A percentile compares a stretch with the other conserved stretches of the same genome.
phyloP scores from a whole-genome alignment of 2,888 invertebrate species.

The Steinernema hermaphroditum region DNA sequence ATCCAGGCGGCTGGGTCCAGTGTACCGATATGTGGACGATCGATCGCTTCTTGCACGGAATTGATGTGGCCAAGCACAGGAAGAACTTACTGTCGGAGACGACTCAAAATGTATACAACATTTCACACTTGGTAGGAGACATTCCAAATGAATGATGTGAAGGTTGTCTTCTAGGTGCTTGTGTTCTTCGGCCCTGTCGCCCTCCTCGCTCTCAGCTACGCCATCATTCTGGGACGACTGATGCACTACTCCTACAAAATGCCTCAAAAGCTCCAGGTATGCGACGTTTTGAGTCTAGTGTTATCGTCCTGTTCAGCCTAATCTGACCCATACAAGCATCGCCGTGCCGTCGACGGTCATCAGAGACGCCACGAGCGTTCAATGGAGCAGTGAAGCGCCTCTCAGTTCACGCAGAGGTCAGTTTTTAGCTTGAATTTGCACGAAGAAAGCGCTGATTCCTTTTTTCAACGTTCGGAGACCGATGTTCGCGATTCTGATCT shows the following conservation, averaged over 20 bases:
- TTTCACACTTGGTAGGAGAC: constrained; percentile 53
- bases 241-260: constrained; percentile 50
- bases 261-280: constrained; percentile 15
- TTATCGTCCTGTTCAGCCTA: neutral
- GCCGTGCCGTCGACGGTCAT: neutral
- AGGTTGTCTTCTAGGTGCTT: constrained; percentile 47
- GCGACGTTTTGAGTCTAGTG: neutral
- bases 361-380: neutral
- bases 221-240: constrained; percentile 57
- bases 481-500: no score
- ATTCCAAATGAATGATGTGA: no score
- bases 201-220: constrained; percentile 54
- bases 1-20: constrained; percentile 50
- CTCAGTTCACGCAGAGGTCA: neutral
- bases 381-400: neutral
- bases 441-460: neutral
- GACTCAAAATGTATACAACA: constrained; percentile 53
- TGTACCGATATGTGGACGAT: constrained; percentile 62
- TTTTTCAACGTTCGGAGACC: neutral
- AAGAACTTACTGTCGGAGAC: constrained; percentile 12
- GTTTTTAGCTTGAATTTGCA: neutral
- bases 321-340: neutral
- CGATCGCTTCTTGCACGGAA: neutral
- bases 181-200: constrained; percentile 65
- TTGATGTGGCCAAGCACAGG: neutral